These are phyloP conservation scores for Paradisaea rubra DNA, from an alignment of 2,113 vertebrate species.

Conservation along the genomic window DNA sequence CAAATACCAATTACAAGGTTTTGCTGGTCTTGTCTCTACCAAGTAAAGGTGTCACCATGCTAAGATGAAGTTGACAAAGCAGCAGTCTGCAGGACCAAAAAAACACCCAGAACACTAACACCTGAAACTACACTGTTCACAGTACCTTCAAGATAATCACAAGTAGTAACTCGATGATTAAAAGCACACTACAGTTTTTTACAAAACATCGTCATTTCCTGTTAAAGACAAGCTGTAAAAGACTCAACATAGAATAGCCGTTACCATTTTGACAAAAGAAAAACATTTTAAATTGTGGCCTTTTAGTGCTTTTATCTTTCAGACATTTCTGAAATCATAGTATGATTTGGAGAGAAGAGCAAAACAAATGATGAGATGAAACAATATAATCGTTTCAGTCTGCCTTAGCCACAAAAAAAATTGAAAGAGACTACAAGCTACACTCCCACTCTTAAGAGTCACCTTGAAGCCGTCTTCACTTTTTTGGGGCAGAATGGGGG, in stretches of 20 bases:
- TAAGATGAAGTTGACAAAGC: not conserved
- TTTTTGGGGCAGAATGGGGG: not conserved
- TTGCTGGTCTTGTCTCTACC: not conserved
- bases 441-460: not conserved
- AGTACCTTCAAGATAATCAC: not conserved
- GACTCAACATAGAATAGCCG: not conserved
- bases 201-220: not conserved
- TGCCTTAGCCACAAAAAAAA: not conserved
- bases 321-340: not conserved
- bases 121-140: not conserved
- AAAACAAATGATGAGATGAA: not conserved
- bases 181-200: not conserved
- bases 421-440: not conserved
- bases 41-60: not conserved
- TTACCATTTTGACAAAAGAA: not conserved
- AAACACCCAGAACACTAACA: not conserved
- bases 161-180: not conserved
- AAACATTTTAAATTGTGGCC: not conserved
- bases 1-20: not conserved
- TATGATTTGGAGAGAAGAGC: not conserved
- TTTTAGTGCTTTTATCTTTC: not conserved
- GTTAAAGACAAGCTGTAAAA: not conserved
- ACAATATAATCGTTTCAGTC: not conserved
- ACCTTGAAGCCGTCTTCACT: not conserved
- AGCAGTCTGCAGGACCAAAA: not conserved